Evolutionary conservation across 2,888 invertebrate species (phyloP).

Genomic region (Anthophora plumipes): DNA sequence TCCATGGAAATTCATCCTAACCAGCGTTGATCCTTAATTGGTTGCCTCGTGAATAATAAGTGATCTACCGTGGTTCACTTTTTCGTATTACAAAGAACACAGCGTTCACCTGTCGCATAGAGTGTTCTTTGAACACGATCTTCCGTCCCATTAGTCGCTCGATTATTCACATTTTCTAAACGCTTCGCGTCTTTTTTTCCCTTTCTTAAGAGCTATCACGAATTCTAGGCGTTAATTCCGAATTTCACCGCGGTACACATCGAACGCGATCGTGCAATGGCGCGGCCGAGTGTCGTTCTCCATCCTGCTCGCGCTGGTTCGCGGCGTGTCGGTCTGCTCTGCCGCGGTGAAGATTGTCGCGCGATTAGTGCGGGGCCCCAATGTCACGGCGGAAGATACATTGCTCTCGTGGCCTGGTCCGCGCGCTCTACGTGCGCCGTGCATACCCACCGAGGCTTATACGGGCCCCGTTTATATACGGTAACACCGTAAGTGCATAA

Average conservation of each 20-base stretch:
- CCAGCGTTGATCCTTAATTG: constrained; percentile 11
- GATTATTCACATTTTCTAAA: too few species aligned
- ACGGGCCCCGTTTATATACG: constrained; percentile 79
- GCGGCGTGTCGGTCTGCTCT: constrained; percentile 32
- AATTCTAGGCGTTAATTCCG: constrained; percentile 11
- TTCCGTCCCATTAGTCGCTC: too few species aligned
- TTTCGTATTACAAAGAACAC: neutral
- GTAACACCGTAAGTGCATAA: constrained; percentile 84
- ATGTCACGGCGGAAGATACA: constrained; percentile 84
- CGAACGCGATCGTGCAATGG: neutral
- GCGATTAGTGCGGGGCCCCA: constrained; percentile 83
- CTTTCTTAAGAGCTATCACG: too few species aligned
- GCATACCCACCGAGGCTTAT: constrained; percentile 66
- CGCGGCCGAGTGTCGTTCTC: constrained; percentile 37
- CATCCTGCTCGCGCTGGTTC: constrained; percentile 39
- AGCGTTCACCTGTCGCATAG: too few species aligned
- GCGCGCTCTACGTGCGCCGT: constrained; percentile 70
- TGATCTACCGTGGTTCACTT: neutral
- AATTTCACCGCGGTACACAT: constrained; percentile 28
- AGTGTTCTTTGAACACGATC: too few species aligned
- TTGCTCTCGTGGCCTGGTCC: constrained; percentile 80
- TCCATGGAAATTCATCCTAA: neutral
- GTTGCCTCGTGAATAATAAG: neutral
- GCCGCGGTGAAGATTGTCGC: constrained; percentile 83
- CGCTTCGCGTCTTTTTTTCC: too few species aligned